phyloP scores from a whole-genome alignment of 1,140 invertebrate genomes.

The Triops cancriformis region DNA sequence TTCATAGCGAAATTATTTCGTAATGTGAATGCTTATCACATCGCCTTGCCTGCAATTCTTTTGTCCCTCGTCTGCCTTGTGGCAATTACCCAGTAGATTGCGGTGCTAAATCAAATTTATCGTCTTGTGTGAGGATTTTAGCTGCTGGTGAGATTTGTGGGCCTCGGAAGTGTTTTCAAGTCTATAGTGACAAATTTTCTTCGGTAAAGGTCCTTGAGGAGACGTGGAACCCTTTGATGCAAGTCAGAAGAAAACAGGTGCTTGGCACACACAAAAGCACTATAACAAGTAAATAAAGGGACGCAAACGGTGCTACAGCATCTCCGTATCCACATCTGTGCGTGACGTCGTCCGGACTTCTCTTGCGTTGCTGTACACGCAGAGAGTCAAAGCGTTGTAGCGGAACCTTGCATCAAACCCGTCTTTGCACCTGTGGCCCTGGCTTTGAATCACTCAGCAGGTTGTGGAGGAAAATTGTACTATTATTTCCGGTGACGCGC shows the following conservation, averaged over 20 bases:
- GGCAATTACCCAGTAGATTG: no score
- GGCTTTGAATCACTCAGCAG: conserved; percentile 12
- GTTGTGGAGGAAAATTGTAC: not conserved
- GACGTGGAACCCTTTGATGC: not conserved
- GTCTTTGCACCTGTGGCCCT: not conserved
- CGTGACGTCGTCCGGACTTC: not conserved
- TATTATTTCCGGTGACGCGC: not conserved
- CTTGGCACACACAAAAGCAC: not conserved
- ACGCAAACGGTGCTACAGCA: not conserved
- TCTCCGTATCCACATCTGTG: not conserved
- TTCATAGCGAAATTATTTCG: not conserved
- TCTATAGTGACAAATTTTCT: not conserved
- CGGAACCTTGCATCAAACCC: not conserved
- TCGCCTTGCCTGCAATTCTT: no score
- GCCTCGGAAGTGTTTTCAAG: not conserved
- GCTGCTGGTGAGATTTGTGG: not conserved
- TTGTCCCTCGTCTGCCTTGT: no score
- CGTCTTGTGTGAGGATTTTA: not conserved
- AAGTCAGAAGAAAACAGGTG: conserved; percentile 2
- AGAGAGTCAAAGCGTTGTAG: not conserved
- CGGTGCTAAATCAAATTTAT: no score
- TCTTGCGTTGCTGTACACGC: not conserved
- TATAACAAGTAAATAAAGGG: not conserved
- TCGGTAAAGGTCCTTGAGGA: not conserved
- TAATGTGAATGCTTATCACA: no score